A percentile compares a stretch with the other conserved stretches of the same genome.
phyloP scores from a whole-genome alignment of 1,140 invertebrate species.

The Babylonia areolata region DNA sequence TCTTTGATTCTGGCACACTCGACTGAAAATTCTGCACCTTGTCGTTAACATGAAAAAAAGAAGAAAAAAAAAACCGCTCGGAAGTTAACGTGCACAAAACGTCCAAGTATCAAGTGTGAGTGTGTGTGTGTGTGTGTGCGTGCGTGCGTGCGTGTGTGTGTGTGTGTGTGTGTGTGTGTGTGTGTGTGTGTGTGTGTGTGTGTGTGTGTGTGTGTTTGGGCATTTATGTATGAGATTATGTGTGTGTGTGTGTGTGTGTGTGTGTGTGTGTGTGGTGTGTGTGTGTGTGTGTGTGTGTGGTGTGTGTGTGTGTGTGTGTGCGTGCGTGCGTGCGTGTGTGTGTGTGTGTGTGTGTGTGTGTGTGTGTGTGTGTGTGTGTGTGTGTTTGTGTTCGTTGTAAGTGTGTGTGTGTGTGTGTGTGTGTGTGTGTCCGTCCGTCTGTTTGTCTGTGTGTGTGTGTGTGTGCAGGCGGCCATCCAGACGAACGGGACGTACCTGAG shows the following conservation, averaged over 20 bases:
- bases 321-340: constrained; percentile 1
- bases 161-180: constrained; percentile 29
- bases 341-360: constrained; percentile 21
- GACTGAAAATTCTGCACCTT: too few relatives aligned
- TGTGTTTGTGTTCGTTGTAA: too few relatives aligned
- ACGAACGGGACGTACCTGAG: background rate
- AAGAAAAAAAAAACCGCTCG: too few relatives aligned
- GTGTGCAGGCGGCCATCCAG: background rate
- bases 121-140: constrained; percentile 22
- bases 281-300: too few relatives aligned
- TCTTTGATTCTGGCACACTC: too few relatives aligned
- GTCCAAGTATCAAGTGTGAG: background rate
- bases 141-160: background rate
- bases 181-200: constrained; percentile 23
- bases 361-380: too few relatives aligned
- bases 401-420: constrained; percentile 13
- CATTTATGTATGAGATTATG: too few relatives aligned
- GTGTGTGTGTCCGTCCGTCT: background rate
- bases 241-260: constrained; percentile 24
- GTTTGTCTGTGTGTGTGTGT: too few relatives aligned
- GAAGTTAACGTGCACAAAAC: too few relatives aligned
- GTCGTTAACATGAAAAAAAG: too few relatives aligned
- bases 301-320: too few relatives aligned
- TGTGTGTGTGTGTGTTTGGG: constrained; percentile 29
- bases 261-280: constrained; percentile 17